Evolutionary conservation across 2,888 invertebrate species (phyloP).

Genomic region (Clunio marinus): DNA sequence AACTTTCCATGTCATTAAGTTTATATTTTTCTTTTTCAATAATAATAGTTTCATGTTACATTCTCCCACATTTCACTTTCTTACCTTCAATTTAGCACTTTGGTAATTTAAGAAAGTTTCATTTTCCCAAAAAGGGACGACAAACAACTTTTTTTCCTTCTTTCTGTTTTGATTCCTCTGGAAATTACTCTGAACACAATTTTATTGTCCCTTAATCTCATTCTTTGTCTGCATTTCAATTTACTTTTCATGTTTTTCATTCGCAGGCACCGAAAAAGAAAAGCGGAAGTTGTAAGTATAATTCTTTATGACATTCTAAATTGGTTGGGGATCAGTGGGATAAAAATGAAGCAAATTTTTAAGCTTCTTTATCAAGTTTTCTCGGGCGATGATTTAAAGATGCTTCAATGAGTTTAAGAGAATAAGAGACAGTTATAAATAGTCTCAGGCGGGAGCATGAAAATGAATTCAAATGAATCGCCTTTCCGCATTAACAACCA

Average conservation of each 20-base stretch:
- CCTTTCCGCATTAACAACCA: conserved; percentile 36
- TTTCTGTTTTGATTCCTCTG: conserved; percentile 18
- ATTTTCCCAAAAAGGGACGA: neutral
- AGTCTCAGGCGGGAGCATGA: neutral
- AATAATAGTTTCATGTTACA: too few relatives aligned
- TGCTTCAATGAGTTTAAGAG: conserved; percentile 22
- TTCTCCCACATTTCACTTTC: too few relatives aligned
- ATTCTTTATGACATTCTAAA: conserved; percentile 35
- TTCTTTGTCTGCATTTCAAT: conserved; percentile 1
- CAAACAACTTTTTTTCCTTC: neutral
- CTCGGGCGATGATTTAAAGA: conserved; percentile 19
- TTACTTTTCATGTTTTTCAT: conserved; percentile 3
- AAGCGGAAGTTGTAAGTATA: conserved; percentile 46
- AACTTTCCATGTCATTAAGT: too few relatives aligned
- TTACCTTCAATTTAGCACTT: neutral
- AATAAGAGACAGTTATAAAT: too few relatives aligned
- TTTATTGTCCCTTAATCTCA: conserved; percentile 32
- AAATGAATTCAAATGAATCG: conserved; percentile 31
- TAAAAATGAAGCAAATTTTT: conserved; percentile 13
- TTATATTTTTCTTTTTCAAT: too few relatives aligned
- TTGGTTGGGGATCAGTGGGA: conserved; percentile 26
- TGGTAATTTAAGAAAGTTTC: conserved; percentile 15
- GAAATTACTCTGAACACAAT: neutral
- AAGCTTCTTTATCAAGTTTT: conserved; percentile 34
- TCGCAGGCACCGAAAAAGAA: conserved; percentile 40